Percentiles rank a stretch among this genome's conserved stretches.
phyloP scores from a whole-genome alignment of 2,113 vertebrate species.

The Myodes glareolus region DNA sequence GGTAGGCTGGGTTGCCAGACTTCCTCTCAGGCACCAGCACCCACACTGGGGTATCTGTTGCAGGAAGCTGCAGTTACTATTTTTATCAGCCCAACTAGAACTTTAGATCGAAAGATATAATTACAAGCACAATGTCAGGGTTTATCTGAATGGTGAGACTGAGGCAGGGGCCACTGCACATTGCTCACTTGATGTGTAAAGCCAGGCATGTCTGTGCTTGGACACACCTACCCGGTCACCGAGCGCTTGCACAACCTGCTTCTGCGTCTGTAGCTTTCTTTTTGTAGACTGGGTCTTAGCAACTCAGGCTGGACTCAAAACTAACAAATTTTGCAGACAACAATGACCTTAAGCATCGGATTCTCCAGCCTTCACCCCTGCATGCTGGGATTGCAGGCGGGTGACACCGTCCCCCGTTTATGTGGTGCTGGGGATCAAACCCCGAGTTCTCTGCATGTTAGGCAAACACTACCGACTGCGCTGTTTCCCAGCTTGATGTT shows the following conservation, averaged over 20 bases:
- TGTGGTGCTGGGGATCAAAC: not conserved
- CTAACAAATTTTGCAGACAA: not conserved
- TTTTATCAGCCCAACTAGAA: slow-evolving; percentile 75
- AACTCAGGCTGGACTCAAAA: not conserved
- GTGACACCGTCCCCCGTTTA: not conserved
- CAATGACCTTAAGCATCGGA: not conserved
- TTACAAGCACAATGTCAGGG: slow-evolving; percentile 71
- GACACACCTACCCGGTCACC: not conserved
- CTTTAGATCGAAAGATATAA: slow-evolving; percentile 70
- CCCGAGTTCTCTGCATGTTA: not conserved
- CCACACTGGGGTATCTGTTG: not conserved
- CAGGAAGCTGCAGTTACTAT: slow-evolving; percentile 65
- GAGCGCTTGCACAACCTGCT: not conserved
- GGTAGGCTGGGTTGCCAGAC: not conserved
- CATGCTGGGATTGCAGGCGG: not conserved
- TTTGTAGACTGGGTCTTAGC: not conserved
- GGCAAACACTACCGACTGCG: not conserved
- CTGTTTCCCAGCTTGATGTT: not conserved
- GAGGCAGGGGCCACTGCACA: not conserved
- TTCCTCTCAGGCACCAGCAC: slow-evolving; percentile 60
- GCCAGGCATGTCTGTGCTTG: not conserved
- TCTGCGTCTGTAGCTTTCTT: not conserved
- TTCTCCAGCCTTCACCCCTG: too few species aligned
- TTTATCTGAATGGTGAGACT: not conserved
- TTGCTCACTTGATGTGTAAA: not conserved